Conservation (phyloP, 2,888 invertebrate species). For the Spisula solida region DNA sequence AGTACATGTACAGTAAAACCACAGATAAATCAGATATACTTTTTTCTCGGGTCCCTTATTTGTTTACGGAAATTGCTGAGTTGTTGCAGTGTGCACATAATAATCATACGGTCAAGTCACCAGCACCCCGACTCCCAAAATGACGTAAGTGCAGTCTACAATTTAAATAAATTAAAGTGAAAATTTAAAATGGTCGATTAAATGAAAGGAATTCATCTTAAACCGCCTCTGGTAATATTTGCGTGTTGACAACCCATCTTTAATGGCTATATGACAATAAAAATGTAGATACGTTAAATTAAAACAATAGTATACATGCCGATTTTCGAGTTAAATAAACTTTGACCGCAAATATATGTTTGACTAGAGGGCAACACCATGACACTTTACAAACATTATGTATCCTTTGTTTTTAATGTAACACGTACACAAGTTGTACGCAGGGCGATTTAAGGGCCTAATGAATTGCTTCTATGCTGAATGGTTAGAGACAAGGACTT, state of each 20-base stretch:
- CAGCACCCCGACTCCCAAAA: not conserved
- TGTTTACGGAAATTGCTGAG: no score
- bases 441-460: no score
- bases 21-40: no score
- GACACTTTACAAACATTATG: conserved; percentile 1
- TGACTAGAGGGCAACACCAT: conserved; percentile 21
- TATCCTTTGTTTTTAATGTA: not conserved
- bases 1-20: no score
- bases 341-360: conserved; percentile 35
- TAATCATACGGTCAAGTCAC: no score
- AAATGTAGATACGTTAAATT: conserved; percentile 32
- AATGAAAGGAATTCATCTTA: not conserved
- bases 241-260: not conserved
- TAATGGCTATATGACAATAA: not conserved
- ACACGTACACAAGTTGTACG: not conserved
- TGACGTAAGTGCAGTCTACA: not conserved
- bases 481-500: no score
- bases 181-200: not conserved
- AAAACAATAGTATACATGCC: conserved; percentile 50
- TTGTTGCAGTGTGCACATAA: no score
- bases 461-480: no score
- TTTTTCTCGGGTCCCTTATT: no score
- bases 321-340: conserved; percentile 32
- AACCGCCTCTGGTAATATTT: not conserved
- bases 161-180: not conserved